Evolutionary conservation across 2,797 vertebrate species (phyloP), one percentile per base, ranked within the genome.

Genomic region (Spinibarbus caldwelli): DNA sequence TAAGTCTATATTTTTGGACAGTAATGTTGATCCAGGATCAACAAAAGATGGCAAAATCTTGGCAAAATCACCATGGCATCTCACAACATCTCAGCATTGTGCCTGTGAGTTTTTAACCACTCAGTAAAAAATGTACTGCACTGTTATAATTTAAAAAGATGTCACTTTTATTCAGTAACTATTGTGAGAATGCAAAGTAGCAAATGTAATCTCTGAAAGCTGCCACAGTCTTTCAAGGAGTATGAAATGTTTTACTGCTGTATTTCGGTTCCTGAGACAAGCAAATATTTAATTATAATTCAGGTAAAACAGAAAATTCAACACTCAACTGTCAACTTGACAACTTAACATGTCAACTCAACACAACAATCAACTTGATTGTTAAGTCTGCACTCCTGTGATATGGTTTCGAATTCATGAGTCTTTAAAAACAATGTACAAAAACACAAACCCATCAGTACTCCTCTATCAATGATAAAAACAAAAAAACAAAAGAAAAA

Each of bases 251-350:
- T 41, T 41, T 17, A 52, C 45, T 41, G 11, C 26, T 15, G n/a
- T 82, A n/a, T 15, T 59, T 75, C 2, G 31, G 81, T 73, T 75
- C 81, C 70, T 83, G 81, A 83, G 81, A 64, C 23, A 41, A 59
- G 11, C 15, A 38, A 38, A 8, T 12, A 59, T 83, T 75, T n/a
- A 83, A 82, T 34, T 43, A 36, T 21, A 78, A 17, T 45, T 73
- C 71, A 82, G 66, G 45, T 15, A 29, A 36, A 59, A 72, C 15
- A 45, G 52, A 72, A 62, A 62, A 71, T 43, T 45, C 7, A 26
- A 59, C 80, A 43, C 38, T 47, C 2, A 52, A 52, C 23, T 84
- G 1, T 43, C 41, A 43, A 10, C 9, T 9, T 41, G 9, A 41
- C 38, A 41, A 38, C 38, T 38, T 38, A 43, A 43, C 9, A 11